phyloP scores from a whole-genome alignment of 2,888 invertebrate species.

The Autographa gamma region DNA sequence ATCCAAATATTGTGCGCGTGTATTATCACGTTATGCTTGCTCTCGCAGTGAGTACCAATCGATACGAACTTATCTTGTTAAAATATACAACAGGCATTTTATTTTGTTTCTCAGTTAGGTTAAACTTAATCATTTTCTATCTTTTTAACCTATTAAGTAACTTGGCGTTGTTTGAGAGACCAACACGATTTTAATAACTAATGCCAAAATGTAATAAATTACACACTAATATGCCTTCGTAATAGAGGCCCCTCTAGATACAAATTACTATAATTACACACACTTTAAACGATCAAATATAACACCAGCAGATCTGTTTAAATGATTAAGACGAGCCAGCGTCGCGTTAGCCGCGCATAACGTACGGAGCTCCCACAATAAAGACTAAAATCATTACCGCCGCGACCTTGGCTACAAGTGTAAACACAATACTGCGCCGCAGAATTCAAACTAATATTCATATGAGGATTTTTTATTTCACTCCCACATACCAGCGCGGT shows the following conservation, averaged over 20 bases:
- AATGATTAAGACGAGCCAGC: slow-evolving; percentile 38
- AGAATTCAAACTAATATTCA: slow-evolving; percentile 55
- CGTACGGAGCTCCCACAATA: slow-evolving; percentile 40
- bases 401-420: slow-evolving; percentile 51
- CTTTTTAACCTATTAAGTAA: not conserved
- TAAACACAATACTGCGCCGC: slow-evolving; percentile 56
- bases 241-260: not conserved
- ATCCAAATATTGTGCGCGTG: slow-evolving; percentile 19
- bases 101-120: not conserved
- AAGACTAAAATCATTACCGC: slow-evolving; percentile 55
- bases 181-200: not conserved
- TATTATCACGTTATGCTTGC: not conserved
- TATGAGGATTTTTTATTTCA: slow-evolving; percentile 40
- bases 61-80: not conserved
- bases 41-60: not conserved
- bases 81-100: not conserved
- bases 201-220: not conserved
- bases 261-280: not conserved
- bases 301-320: slow-evolving; percentile 37
- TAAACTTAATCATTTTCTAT: not conserved
- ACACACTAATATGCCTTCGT: not conserved
- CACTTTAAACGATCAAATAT: slow-evolving; percentile 17
- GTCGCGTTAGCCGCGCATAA: slow-evolving; percentile 27
- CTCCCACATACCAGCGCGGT: slow-evolving; percentile 42
- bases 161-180: not conserved